phyloP scores from a whole-genome alignment of 2,888 invertebrate species.

The Drosophila infuscata region DNA sequence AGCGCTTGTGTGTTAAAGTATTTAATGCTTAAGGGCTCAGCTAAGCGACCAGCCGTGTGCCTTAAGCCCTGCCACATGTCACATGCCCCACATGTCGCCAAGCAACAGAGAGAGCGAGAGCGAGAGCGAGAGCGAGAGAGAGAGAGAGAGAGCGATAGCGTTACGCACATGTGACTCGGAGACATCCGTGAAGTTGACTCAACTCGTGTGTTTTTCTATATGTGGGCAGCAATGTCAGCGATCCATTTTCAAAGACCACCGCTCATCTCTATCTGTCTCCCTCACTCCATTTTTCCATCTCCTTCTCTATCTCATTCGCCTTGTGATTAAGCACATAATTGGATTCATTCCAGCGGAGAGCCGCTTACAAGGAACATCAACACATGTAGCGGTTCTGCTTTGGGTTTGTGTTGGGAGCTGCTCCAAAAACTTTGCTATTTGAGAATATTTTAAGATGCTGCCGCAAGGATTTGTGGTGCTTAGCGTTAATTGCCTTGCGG shows the following conservation, averaged over 20 bases:
- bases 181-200: conserved; percentile 44
- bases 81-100: conserved; percentile 34
- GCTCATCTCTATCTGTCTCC: conserved; percentile 8
- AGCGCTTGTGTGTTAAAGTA: conserved; percentile 79
- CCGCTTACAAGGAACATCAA: conserved; percentile 57
- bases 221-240: conserved; percentile 61
- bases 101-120: neutral
- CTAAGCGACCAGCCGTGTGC: conserved; percentile 71
- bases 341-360: conserved; percentile 73
- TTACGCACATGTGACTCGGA: conserved; percentile 55
- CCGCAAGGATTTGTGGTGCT: conserved; percentile 74
- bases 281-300: neutral
- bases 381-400: conserved; percentile 52
- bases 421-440: conserved; percentile 60
- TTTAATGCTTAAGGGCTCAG: conserved; percentile 79
- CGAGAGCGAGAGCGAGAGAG: neutral
- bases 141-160: conserved; percentile 7
- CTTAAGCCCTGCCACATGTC: conserved; percentile 76
- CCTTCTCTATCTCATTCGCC: conserved; percentile 19
- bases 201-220: conserved; percentile 13
- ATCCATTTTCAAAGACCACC: conserved; percentile 27
- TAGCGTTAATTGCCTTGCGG: conserved; percentile 79
- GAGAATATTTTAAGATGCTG: conserved; percentile 66
- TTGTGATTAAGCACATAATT: conserved; percentile 83
- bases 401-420: conserved; percentile 15